Evolutionary conservation across 2,113 vertebrate species (phyloP).

Genomic region (Axis porcinus): DNA sequence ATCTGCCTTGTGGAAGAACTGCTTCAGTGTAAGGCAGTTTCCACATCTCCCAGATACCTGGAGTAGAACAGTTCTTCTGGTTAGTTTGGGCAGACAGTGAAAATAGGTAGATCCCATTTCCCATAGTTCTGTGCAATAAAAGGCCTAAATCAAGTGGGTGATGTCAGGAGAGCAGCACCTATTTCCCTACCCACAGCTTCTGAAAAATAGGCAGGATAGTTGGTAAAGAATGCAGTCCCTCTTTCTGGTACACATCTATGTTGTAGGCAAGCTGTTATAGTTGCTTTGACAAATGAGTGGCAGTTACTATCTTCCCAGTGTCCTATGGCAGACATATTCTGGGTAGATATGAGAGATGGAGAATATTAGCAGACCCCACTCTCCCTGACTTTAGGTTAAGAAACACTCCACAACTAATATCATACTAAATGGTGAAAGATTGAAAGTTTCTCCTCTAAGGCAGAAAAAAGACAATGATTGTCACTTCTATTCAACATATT

Average conservation of each 20-base stretch:
- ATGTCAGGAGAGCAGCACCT: background rate
- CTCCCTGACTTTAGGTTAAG: background rate
- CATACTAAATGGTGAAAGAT: background rate
- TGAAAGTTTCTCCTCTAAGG: background rate
- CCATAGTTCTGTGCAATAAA: background rate
- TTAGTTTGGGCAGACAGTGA: background rate
- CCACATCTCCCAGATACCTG: background rate
- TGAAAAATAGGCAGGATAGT: background rate
- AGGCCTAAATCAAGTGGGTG: background rate
- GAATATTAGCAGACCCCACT: background rate
- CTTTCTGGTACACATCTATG: background rate
- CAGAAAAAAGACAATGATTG: background rate
- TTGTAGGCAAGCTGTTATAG: background rate
- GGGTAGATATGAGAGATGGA: background rate
- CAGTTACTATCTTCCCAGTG: background rate
- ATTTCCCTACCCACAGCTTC: background rate
- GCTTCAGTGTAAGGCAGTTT: background rate
- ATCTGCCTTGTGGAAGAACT: background rate
- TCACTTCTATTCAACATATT: background rate
- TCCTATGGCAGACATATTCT: background rate
- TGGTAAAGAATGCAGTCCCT: background rate
- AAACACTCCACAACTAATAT: background rate
- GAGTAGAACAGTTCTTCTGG: background rate
- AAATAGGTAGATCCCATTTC: background rate
- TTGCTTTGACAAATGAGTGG: background rate